Evolutionary conservation across 2,797 vertebrate species (phyloP).

Genomic region (Menidia menidia): DNA sequence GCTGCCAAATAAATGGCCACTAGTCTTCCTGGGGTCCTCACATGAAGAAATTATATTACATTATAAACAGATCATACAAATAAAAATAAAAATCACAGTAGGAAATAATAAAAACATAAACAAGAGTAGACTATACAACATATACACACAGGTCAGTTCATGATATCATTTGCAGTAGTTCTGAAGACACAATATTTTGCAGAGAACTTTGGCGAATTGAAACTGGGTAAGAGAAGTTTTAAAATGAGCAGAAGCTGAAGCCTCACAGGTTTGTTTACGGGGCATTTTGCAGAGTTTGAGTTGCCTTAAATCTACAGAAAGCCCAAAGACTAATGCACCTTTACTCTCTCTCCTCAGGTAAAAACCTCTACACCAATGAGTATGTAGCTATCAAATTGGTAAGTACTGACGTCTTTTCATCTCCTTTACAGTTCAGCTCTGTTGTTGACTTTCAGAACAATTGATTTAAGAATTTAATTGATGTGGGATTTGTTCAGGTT

Average conservation of each 20-base stretch:
- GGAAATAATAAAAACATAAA: too few relatives aligned
- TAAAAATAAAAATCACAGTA: too few relatives aligned
- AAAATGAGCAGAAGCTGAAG: not conserved
- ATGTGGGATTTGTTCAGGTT: not conserved
- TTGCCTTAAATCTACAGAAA: conserved; percentile 6
- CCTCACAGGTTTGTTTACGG: not conserved
- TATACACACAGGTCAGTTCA: too few relatives aligned
- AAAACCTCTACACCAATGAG: conserved; percentile 99
- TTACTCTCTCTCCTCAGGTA: conserved; percentile 83
- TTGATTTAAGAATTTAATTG: not conserved
- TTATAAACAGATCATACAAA: too few relatives aligned
- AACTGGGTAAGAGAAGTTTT: conserved; percentile 88
- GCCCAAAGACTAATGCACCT: conserved; percentile 1
- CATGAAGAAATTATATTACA: too few relatives aligned
- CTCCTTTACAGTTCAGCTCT: not conserved
- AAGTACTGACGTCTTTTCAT: conserved; percentile 72
- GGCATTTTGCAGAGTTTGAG: not conserved
- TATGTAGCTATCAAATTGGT: conserved; percentile 99
- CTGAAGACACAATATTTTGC: too few relatives aligned
- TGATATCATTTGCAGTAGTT: too few relatives aligned
- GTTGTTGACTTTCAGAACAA: not conserved
- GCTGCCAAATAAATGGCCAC: too few relatives aligned
- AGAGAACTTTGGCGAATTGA: conserved; percentile 96
- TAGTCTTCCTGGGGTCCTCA: too few relatives aligned
- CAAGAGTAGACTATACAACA: too few relatives aligned